A percentile compares a stretch with the other conserved stretches of the same genome.
These are phyloP conservation scores for Helleia helle DNA, from an alignment of 2,888 invertebrate species.

Conservation along the genomic window DNA sequence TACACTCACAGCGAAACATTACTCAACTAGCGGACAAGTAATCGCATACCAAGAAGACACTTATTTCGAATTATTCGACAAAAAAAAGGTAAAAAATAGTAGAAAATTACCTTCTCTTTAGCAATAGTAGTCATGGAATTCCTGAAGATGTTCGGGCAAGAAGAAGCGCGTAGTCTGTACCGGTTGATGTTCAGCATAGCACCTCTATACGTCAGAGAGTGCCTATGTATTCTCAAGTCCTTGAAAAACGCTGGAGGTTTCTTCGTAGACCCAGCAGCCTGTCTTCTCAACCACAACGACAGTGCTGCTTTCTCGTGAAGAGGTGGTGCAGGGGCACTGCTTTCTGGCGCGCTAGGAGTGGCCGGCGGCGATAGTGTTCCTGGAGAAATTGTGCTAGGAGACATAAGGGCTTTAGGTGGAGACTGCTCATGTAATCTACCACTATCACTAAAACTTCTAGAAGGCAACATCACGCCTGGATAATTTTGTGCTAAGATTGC, in stretches of 20 bases:
- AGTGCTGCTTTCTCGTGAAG: slow-evolving; percentile 62
- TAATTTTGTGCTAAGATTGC: slow-evolving; percentile 83
- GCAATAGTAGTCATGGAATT: slow-evolving; percentile 90
- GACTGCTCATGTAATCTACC: slow-evolving; percentile 57
- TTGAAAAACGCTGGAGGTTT: slow-evolving; percentile 80
- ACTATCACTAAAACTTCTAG: slow-evolving; percentile 82
- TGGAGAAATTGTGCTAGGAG: slow-evolving; percentile 36
- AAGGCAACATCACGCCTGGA: slow-evolving; percentile 80
- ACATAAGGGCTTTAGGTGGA: slow-evolving; percentile 44
- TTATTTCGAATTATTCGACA: too few relatives aligned
- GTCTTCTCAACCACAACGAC: slow-evolving; percentile 72
- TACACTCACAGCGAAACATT: too few relatives aligned
- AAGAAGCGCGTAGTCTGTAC: slow-evolving; percentile 86
- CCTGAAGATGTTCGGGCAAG: slow-evolving; percentile 92
- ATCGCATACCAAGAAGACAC: too few relatives aligned
- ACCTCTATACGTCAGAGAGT: slow-evolving; percentile 87
- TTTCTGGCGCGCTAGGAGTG: slow-evolving; percentile 29
- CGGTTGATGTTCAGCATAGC: slow-evolving; percentile 90
- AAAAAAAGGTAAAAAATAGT: too few relatives aligned
- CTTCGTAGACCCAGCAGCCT: slow-evolving; percentile 53
- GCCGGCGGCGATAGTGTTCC: slow-evolving; percentile 40
- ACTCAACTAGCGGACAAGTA: too few relatives aligned
- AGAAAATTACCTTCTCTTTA: slow-evolving; percentile 78
- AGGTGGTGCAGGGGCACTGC: slow-evolving; percentile 26
- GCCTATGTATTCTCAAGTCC: slow-evolving; percentile 82